Percentiles rank a stretch among this genome's conserved stretches.
phyloP scores from a whole-genome alignment of 2,797 vertebrate species.

The Iguana delicatissima region DNA sequence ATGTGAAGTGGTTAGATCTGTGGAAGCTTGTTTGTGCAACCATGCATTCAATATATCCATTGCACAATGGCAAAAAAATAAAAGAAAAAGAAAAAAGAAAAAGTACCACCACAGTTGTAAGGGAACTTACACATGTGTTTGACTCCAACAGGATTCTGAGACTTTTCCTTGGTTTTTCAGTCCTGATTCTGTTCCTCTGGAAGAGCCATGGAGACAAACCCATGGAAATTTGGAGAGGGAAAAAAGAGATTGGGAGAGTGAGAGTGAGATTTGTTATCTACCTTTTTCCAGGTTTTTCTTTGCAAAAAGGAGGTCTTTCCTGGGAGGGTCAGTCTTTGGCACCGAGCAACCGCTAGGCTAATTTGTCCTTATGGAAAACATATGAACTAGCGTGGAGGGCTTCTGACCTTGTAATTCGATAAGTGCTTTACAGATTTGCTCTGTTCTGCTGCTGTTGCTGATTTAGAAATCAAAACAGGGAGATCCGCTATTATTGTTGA shows the following conservation, averaged over 20 bases:
- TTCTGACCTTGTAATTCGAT: neutral
- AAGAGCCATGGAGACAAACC: neutral
- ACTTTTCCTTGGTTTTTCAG: neutral
- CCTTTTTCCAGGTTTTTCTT: neutral
- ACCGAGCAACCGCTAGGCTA: no score
- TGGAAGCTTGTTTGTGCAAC: no score
- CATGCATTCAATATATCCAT: no score
- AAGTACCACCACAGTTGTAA: no score
- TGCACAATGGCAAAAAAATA: no score
- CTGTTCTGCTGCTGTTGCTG: no score
- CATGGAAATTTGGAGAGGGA: neutral
- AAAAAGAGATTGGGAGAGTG: neutral
- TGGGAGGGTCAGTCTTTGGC: neutral
- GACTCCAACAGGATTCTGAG: no score
- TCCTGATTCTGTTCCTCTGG: neutral
- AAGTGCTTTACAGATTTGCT: neutral
- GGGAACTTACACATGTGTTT: no score
- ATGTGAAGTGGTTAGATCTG: no score
- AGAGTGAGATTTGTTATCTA: neutral
- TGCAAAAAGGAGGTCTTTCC: rapidly evolving
- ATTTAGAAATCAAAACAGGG: neutral
- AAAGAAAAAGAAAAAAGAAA: no score
- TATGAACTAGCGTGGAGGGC: neutral
- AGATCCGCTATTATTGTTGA: neutral
- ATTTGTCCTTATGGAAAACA: neutral